These are phyloP conservation scores for Neostethus bicornis DNA, from an alignment of 2,797 vertebrate genomes.

Conservation along the genomic window DNA sequence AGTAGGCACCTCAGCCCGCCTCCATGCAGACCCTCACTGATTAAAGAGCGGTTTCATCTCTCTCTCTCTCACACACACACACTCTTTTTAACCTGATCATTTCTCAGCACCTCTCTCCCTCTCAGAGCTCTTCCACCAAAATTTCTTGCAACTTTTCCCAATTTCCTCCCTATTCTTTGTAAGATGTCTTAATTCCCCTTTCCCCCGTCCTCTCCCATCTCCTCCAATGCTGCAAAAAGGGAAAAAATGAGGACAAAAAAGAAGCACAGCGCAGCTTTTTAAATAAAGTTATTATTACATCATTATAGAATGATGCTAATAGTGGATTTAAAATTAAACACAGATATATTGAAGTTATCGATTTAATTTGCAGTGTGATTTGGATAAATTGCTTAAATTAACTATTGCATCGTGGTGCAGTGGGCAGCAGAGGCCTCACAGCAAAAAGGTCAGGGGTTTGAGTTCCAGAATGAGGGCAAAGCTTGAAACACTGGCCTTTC, in stretches of 20 bases:
- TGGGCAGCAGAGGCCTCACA: too few species aligned
- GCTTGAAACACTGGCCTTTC: too few species aligned
- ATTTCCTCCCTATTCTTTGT: neutral
- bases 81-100: constrained; percentile 20
- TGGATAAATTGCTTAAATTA: too few species aligned
- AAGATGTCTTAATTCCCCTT: neutral
- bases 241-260: constrained; percentile 16
- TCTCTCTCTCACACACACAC: constrained; percentile 21
- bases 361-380: too few species aligned
- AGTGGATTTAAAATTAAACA: too few species aligned
- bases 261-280: constrained; percentile 24
- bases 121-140: neutral
- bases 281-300: constrained; percentile 28
- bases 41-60: constrained; percentile 67
- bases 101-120: constrained; percentile 7
- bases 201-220: neutral
- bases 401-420: too few species aligned
- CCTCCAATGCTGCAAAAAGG: neutral
- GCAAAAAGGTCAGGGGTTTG: too few species aligned
- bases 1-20: constrained; percentile 74
- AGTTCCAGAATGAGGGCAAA: too few species aligned
- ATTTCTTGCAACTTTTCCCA: neutral
- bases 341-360: too few species aligned
- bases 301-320: constrained; percentile 10
- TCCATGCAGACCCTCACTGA: constrained; percentile 66